Evolutionary conservation across 2,888 invertebrate genomes (phyloP), one percentile per base, ranked within the genome.

Genomic region (Watsonalla binaria): DNA sequence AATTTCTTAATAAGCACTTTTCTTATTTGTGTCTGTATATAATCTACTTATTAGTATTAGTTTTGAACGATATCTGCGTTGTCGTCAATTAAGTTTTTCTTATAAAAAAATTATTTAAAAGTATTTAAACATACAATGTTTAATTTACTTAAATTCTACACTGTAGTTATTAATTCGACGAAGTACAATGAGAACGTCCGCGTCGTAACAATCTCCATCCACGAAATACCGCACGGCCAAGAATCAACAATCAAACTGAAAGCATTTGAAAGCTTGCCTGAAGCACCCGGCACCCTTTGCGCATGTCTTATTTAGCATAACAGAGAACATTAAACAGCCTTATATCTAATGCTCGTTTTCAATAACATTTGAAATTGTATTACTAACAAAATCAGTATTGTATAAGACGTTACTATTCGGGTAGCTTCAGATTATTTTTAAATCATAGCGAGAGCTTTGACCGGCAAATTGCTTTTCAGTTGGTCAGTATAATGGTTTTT

Each of bases 181-280:
- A 24, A 24, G 24, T 24, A 24, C 24, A 24, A 24, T 24, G 24
- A 2, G 24, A 24, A 24, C 1, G 2, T n/a, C n/a, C n/a, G n/a
- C n/a, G n/a, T 24, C 24, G 24, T 24, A 24, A 24, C 24, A 42
- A 42, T 42, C 2, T 8, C 5, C 42, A 11, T 4, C 13, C 35
- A 14, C 0, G 14, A 6, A 9, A 5, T 37, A 37, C 37, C 49
- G 49, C 37, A 49, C 49, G 14, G 14, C 37, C 14, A 63, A 62
- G 77, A 70, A 71, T 67, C 64, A 63, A 63, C 66, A 55, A 50
- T 66, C 52, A 60, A 62, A 82, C 82, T 80, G 74, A 77, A 74
- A 70, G 76, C 62, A 75, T 80, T 78, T 68, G 74, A 70, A 66
- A 69, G 74, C 63, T 67, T 65, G 60, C 57, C 59, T 60, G 63